Evolutionary conservation across 2,113 vertebrate genomes (phyloP).

Genomic region (Eulacestoma nigropectus): DNA sequence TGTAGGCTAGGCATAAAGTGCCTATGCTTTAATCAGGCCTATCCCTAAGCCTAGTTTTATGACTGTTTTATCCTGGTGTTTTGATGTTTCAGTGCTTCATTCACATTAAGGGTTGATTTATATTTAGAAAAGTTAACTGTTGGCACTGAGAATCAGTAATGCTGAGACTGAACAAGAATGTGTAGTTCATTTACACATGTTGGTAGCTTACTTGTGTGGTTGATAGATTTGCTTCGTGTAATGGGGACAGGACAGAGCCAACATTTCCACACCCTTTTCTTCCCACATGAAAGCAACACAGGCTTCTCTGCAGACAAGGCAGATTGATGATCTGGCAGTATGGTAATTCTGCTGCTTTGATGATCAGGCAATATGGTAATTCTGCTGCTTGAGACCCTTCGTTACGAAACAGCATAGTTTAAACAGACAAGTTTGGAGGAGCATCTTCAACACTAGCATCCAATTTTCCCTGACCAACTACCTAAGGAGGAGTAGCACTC

Average conservation of each 20-base stretch:
- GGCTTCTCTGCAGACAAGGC: neutral
- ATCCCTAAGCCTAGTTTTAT: neutral
- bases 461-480: neutral
- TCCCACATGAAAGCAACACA: neutral
- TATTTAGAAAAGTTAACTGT: neutral
- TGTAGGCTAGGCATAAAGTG: neutral
- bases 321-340: neutral
- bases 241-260: neutral
- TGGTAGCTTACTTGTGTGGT: neutral
- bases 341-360: neutral
- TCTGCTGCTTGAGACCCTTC: neutral
- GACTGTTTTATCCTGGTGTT: neutral
- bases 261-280: neutral
- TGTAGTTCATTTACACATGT: neutral
- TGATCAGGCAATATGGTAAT: neutral
- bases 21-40: neutral
- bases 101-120: slow-evolving; percentile 24
- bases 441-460: neutral
- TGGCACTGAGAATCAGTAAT: neutral
- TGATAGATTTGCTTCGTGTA: neutral
- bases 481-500: neutral
- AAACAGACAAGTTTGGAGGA: neutral
- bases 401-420: neutral
- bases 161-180: neutral
- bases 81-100: neutral